A percentile compares a stretch with the other conserved stretches of the same genome.
phyloP scores from a whole-genome alignment of 2,888 invertebrate genomes.

The Heteromyza rotundicornis region DNA sequence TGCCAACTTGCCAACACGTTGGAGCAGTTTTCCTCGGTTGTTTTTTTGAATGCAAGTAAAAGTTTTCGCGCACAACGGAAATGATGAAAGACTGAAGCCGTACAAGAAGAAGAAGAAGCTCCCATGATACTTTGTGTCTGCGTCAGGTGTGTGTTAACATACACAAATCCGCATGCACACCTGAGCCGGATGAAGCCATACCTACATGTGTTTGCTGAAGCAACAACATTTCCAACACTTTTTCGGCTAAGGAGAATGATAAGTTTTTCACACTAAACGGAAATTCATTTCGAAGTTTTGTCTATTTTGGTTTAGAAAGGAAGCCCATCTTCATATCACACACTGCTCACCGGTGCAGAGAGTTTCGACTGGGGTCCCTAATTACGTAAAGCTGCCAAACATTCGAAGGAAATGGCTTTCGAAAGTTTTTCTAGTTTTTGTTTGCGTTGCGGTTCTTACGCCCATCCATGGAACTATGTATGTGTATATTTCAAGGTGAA shows the following conservation, averaged over 20 bases:
- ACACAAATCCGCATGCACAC: background rate
- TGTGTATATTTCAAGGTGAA: conserved; percentile 33
- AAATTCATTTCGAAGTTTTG: conserved; percentile 26
- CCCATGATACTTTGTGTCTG: too few relatives aligned
- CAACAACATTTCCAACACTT: too few relatives aligned
- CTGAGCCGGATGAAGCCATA: background rate
- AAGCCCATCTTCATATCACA: background rate
- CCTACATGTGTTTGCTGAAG: too few relatives aligned
- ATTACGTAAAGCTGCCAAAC: conserved; percentile 30
- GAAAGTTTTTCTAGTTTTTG: conserved; percentile 17
- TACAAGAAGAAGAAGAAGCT: background rate
- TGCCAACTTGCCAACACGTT: too few relatives aligned
- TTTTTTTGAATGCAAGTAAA: too few relatives aligned
- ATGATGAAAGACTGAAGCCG: background rate
- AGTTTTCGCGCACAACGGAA: too few relatives aligned
- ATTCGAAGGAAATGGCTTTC: conserved; percentile 27
- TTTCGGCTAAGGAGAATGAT: background rate
- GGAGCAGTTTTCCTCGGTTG: too few relatives aligned
- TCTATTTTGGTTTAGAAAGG: conserved; percentile 23
- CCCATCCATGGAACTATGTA: conserved; percentile 7
- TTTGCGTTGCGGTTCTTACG: background rate
- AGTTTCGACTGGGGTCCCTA: conserved; percentile 14
- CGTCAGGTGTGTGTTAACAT: background rate
- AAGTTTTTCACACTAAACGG: conserved; percentile 20
- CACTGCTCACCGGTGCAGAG: conserved; percentile 4